phyloP scores from a whole-genome alignment of 2,113 vertebrate genomes.

The Amblyornis subalaris region DNA sequence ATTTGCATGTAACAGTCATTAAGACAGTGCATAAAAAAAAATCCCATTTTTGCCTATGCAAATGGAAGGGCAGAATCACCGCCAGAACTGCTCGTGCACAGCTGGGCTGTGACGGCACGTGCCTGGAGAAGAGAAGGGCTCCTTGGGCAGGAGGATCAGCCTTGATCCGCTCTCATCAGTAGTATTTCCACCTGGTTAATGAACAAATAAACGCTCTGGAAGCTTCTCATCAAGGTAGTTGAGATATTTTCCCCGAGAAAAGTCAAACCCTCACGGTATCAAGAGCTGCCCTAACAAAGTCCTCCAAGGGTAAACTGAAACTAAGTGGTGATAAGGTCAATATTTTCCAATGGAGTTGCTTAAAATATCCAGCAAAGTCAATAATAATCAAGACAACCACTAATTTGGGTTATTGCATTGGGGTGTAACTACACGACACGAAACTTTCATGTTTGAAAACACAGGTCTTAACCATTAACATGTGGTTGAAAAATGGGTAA shows the following conservation, averaged over 20 bases:
- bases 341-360: not conserved
- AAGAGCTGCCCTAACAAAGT: not conserved
- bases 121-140: not conserved
- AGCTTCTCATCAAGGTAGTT: not conserved
- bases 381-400: not conserved
- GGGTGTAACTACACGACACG: not conserved
- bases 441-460: not conserved
- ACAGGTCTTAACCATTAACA: not conserved
- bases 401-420: not conserved
- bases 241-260: not conserved
- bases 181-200: not conserved
- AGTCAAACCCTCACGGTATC: not conserved
- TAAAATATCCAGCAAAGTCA: not conserved
- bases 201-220: not conserved
- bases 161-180: not conserved
- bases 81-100: not conserved
- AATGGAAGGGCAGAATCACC: not conserved
- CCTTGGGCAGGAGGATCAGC: not conserved
- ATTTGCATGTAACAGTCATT: not conserved
- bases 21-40: not conserved
- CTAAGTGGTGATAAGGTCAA: not conserved
- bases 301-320: not conserved
- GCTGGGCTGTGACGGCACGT: accelerated
- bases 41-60: not conserved
- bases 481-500: not conserved